Conservation (phyloP, 2,888 invertebrate genomes). For the Panopea generosa region DNA sequence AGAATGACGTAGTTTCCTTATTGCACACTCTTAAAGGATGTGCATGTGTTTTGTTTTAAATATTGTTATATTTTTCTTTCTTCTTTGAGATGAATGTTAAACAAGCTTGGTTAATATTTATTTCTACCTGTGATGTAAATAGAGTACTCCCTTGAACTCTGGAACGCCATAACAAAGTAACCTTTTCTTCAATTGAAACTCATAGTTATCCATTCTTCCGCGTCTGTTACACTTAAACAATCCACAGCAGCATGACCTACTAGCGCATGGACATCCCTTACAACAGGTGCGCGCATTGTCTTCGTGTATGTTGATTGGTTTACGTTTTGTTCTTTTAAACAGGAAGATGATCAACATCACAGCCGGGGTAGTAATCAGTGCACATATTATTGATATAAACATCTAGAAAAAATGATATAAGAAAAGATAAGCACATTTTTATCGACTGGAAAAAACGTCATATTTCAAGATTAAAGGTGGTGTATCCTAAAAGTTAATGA, state of each 20-base stretch:
- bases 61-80: too few species aligned
- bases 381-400: conserved; percentile 69
- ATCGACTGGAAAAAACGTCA: too few species aligned
- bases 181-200: conserved; percentile 9
- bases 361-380: conserved; percentile 66
- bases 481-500: too few species aligned
- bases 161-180: conserved; percentile 28
- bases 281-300: neutral
- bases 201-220: conserved; percentile 10
- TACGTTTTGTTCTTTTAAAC: conserved; percentile 58
- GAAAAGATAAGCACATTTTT: too few species aligned
- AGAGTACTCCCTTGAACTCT: conserved; percentile 50
- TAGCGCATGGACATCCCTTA: conserved; percentile 10
- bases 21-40: too few species aligned
- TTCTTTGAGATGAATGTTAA: too few species aligned
- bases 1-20: too few species aligned
- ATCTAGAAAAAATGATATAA: conserved; percentile 60
- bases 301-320: neutral
- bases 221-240: conserved; percentile 13
- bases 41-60: too few species aligned
- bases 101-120: too few species aligned
- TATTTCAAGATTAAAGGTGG: too few species aligned
- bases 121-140: conserved; percentile 62
- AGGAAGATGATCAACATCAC: conserved; percentile 64
- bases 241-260: conserved; percentile 16